phyloP scores from a whole-genome alignment of 2,113 vertebrate genomes.

The Clupea harengus region DNA sequence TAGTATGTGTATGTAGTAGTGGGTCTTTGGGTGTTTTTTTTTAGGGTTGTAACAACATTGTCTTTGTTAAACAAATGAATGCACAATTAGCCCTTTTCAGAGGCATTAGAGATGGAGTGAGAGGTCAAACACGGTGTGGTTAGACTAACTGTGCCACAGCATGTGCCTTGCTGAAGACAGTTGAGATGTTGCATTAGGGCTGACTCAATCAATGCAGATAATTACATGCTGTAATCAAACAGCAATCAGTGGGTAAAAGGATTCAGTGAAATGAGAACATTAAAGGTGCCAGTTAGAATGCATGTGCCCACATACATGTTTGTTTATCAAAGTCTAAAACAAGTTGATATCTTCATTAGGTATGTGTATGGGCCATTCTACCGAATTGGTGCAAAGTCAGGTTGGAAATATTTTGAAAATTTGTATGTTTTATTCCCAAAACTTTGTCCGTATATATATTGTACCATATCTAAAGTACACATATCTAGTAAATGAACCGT shows the following conservation, averaged over 20 bases:
- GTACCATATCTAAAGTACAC: too few relatives aligned
- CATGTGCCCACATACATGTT: too few relatives aligned
- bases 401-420: too few relatives aligned
- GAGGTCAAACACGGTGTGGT: not conserved
- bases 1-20: constrained; percentile 21
- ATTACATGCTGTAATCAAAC: not conserved
- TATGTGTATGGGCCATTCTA: too few relatives aligned
- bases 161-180: not conserved
- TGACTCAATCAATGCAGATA: constrained; percentile 1
- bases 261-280: not conserved
- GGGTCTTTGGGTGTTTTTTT: not conserved
- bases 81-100: constrained; percentile 3
- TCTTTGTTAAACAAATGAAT: constrained; percentile 4
- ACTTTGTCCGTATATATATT: too few relatives aligned
- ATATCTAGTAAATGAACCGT: too few relatives aligned
- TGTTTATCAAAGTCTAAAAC: too few relatives aligned
- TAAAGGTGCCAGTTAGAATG: too few relatives aligned
- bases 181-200: not conserved
- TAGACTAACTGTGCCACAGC: not conserved
- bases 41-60: not conserved
- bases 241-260: not conserved
- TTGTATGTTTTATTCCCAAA: too few relatives aligned
- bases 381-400: too few relatives aligned
- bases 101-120: not conserved
- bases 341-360: too few relatives aligned